Conservation (phyloP, 2,797 vertebrate species). For the Mormyrops attenuatus region DNA sequence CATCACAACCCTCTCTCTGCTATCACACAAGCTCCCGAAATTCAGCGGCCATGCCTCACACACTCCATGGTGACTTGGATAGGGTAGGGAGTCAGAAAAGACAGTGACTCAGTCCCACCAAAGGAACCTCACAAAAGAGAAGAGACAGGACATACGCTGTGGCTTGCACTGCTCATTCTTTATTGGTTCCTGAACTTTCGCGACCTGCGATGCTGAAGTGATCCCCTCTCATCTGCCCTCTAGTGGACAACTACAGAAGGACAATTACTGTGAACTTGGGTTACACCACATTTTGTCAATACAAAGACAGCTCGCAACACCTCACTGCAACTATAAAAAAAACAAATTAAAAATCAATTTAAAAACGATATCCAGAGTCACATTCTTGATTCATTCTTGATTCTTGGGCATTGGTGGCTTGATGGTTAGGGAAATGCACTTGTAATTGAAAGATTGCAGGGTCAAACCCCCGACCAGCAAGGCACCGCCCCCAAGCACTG, state of each 20-base stretch:
- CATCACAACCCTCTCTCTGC: not conserved
- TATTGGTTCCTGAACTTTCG: not conserved
- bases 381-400: not conserved
- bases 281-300: not conserved
- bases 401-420: too few relatives aligned
- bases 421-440: too few relatives aligned
- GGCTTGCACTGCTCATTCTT: not conserved
- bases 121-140: not conserved
- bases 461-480: too few relatives aligned
- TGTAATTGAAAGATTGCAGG: too few relatives aligned
- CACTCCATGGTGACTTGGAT: not conserved
- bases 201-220: not conserved
- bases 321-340: not conserved
- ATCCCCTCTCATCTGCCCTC: not conserved
- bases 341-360: not conserved
- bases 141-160: not conserved
- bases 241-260: not conserved
- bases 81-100: not conserved
- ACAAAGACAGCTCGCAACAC: not conserved
- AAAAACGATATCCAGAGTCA: not conserved
- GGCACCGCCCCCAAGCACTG: too few relatives aligned
- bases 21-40: not conserved
- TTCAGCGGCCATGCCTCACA: not conserved
- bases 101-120: not conserved
- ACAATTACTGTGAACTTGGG: not conserved